Conservation (phyloP, 1,140 invertebrate genomes). For the Macrocentrus cingulum region DNA sequence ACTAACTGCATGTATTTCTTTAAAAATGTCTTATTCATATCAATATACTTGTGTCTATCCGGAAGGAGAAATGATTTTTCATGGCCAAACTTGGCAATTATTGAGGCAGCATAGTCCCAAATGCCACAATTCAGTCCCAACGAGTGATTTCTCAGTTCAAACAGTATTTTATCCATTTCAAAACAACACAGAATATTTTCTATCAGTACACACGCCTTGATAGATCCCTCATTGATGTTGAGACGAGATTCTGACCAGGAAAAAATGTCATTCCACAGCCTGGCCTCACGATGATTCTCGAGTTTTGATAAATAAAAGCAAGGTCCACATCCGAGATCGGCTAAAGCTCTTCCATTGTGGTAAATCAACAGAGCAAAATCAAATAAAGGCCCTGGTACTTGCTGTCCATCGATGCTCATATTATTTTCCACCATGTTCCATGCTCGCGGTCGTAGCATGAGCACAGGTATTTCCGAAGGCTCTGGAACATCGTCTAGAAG, state of each 20-base stretch:
- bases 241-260: slow-evolving; percentile 66
- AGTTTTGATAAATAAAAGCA: slow-evolving; percentile 72
- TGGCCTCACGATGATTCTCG: slow-evolving; percentile 66
- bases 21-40: slow-evolving; percentile 67
- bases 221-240: slow-evolving; percentile 62
- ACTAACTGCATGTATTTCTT: slow-evolving; percentile 66
- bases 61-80: slow-evolving; percentile 62
- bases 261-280: slow-evolving; percentile 74
- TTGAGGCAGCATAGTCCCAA: slow-evolving; percentile 76
- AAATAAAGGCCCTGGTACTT: slow-evolving; percentile 67
- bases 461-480: slow-evolving; percentile 60
- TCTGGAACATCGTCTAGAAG: slow-evolving; percentile 59
- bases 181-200: slow-evolving; percentile 72
- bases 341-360: slow-evolving; percentile 64
- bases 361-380: slow-evolving; percentile 72
- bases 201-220: slow-evolving; percentile 74
- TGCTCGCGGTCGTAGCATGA: slow-evolving; percentile 71
- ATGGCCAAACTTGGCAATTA: slow-evolving; percentile 70
- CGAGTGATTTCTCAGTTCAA: slow-evolving; percentile 67
- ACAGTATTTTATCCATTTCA: slow-evolving; percentile 73
- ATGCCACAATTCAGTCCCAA: slow-evolving; percentile 75
- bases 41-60: slow-evolving; percentile 71
- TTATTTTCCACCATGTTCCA: slow-evolving; percentile 78
- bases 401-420: slow-evolving; percentile 67
- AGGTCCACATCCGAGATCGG: slow-evolving; percentile 62